Percentiles rank a stretch among this genome's conserved stretches.
These are phyloP conservation scores for Danio jaintianensis DNA, from an alignment of 2,797 vertebrate genomes.

Conservation along the genomic window DNA sequence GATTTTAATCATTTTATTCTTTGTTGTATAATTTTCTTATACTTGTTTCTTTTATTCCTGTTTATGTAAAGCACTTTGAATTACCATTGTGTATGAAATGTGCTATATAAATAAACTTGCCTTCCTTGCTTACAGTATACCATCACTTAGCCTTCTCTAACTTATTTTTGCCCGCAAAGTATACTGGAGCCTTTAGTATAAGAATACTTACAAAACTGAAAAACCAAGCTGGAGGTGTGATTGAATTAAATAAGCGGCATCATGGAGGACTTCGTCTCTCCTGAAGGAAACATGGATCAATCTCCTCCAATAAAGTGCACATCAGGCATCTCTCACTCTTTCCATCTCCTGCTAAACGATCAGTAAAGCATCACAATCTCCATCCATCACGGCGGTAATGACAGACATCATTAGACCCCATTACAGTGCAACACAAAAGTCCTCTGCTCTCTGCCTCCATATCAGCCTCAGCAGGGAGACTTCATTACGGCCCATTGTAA, in stretches of 20 bases:
- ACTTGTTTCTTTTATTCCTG: too few relatives aligned
- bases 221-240: background rate
- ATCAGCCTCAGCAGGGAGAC: slow-evolving; percentile 61
- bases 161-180: too few relatives aligned
- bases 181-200: too few relatives aligned
- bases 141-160: too few relatives aligned
- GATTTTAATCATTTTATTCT: too few relatives aligned
- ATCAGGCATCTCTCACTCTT: slow-evolving; percentile 16
- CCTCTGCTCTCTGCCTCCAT: slow-evolving; percentile 47
- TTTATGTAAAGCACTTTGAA: too few relatives aligned
- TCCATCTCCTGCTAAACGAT: slow-evolving; percentile 10
- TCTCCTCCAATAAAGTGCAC: background rate
- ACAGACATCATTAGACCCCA: slow-evolving; percentile 48
- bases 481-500: slow-evolving; percentile 65
- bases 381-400: slow-evolving; percentile 43
- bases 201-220: too few relatives aligned
- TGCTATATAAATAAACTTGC: too few relatives aligned
- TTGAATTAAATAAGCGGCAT: background rate
- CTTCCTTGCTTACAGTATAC: too few relatives aligned
- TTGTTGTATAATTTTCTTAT: too few relatives aligned
- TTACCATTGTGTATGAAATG: too few relatives aligned
- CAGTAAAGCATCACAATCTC: slow-evolving; percentile 34
- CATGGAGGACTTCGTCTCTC: background rate
- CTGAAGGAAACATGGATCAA: background rate
- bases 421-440: slow-evolving; percentile 24